Conservation (phyloP, 1,140 invertebrate genomes). For the Conopomorpha cramerella region DNA sequence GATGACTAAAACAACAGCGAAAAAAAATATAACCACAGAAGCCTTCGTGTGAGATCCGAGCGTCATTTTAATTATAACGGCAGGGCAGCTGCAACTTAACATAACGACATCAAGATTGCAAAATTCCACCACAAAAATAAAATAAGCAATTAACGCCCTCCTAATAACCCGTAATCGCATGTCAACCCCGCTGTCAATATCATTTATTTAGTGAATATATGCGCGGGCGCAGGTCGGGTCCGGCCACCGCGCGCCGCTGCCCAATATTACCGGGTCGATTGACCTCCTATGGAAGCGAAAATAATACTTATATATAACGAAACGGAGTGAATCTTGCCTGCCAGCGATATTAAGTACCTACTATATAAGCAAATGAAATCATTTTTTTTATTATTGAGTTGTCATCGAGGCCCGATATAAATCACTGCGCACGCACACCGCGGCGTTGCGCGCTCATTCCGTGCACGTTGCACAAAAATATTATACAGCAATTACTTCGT, state of each 20-base stretch:
- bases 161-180: conserved; percentile 14
- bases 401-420: conserved; percentile 53
- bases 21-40: no score
- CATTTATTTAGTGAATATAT: conserved; percentile 17
- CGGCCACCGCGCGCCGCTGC: conserved; percentile 16
- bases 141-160: conserved; percentile 16
- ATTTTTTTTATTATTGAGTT: conserved; percentile 60
- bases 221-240: conserved; percentile 27
- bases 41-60: no score
- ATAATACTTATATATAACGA: conserved; percentile 39
- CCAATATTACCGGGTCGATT: conserved; percentile 14
- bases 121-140: conserved; percentile 12
- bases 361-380: conserved; percentile 60
- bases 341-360: conserved; percentile 53
- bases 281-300: conserved; percentile 18
- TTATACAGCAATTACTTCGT: conserved; percentile 58
- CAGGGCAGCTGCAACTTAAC: no score
- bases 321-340: conserved; percentile 31
- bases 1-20: no score
- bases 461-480: conserved; percentile 49
- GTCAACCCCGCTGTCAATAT: conserved; percentile 15
- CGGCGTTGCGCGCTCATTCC: conserved; percentile 17
- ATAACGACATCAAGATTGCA: conserved; percentile 12
- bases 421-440: conserved; percentile 31
- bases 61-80: no score